These are phyloP conservation scores for Rhamphomyia laevipes DNA, from an alignment of 2,888 invertebrate genomes.

Conservation along the genomic window DNA sequence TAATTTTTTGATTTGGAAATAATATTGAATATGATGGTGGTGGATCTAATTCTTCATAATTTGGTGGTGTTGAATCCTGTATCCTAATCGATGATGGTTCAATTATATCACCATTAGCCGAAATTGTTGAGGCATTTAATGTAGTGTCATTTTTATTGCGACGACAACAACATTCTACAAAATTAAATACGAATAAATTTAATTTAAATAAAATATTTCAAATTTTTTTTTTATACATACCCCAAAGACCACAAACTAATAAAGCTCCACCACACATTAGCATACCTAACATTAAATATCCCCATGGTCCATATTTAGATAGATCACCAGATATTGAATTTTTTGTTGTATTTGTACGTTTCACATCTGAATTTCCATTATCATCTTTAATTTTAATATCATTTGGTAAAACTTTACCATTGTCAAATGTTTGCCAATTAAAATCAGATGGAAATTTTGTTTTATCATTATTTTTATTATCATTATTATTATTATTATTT, in stretches of 20 bases:
- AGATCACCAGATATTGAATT: constrained; percentile 44
- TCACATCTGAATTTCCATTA: neutral
- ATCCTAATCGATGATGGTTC: neutral
- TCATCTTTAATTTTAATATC: constrained; percentile 6
- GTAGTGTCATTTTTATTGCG: constrained; percentile 30
- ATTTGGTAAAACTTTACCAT: neutral
- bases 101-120: neutral
- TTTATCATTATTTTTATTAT: neutral
- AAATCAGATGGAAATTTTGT: neutral
- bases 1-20: constrained; percentile 43
- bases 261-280: constrained; percentile 55
- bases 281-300: constrained; percentile 59
- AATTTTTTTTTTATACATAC: constrained; percentile 21
- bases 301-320: constrained; percentile 62
- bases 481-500: neutral
- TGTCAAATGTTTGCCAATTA: neutral
- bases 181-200: constrained; percentile 1
- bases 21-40: constrained; percentile 54
- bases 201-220: neutral
- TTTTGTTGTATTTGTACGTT: constrained; percentile 29
- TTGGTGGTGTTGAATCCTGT: constrained; percentile 38
- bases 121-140: constrained; percentile 9
- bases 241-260: constrained; percentile 60
- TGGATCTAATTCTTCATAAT: constrained; percentile 51
- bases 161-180: constrained; percentile 35